A percentile compares a stretch with the other conserved stretches of the same genome.
These are phyloP conservation scores for Vesta saturnalis DNA, from an alignment of 2,888 invertebrate genomes.

Conservation along the genomic window DNA sequence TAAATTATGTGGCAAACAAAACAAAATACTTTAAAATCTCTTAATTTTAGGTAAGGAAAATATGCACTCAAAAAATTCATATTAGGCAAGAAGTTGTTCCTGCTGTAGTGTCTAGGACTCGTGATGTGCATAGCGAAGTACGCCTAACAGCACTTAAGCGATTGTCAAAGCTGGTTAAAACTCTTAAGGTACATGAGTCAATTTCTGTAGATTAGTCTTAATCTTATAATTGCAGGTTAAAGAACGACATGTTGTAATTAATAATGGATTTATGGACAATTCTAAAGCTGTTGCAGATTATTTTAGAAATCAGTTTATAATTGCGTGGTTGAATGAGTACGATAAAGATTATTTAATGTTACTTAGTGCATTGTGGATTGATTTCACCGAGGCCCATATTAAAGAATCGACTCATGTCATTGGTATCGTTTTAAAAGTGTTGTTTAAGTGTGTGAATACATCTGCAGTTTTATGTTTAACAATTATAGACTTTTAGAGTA, in stretches of 20 bases:
- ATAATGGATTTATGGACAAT: conserved; percentile 71
- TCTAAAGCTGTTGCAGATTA: conserved; percentile 62
- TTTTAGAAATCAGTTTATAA: conserved; percentile 68
- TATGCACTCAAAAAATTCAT: conserved; percentile 78
- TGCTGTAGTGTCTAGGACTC: conserved; percentile 75
- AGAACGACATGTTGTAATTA: conserved; percentile 70
- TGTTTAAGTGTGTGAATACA: conserved; percentile 67
- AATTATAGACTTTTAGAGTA: conserved; percentile 21
- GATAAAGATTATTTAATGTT: conserved; percentile 76
- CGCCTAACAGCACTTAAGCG: conserved; percentile 67
- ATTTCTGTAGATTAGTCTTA: too few species aligned
- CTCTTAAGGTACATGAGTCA: conserved; percentile 47
- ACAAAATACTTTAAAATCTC: not conserved
- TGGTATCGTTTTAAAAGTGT: conserved; percentile 64
- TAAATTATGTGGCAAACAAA: too few species aligned
- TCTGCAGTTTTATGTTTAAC: conserved; percentile 51
- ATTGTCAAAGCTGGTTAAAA: conserved; percentile 43
- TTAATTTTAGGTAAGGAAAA: conserved; percentile 60
- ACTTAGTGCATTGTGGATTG: conserved; percentile 79
- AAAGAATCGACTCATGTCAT: conserved; percentile 68
- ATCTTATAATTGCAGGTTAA: conserved; percentile 65
- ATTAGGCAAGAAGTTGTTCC: conserved; percentile 76
- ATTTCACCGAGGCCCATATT: conserved; percentile 71
- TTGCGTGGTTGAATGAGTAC: conserved; percentile 80
- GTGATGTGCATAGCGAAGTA: conserved; percentile 82